phyloP scores from a whole-genome alignment of 2,888 invertebrate species.

The Tribolium freemani region DNA sequence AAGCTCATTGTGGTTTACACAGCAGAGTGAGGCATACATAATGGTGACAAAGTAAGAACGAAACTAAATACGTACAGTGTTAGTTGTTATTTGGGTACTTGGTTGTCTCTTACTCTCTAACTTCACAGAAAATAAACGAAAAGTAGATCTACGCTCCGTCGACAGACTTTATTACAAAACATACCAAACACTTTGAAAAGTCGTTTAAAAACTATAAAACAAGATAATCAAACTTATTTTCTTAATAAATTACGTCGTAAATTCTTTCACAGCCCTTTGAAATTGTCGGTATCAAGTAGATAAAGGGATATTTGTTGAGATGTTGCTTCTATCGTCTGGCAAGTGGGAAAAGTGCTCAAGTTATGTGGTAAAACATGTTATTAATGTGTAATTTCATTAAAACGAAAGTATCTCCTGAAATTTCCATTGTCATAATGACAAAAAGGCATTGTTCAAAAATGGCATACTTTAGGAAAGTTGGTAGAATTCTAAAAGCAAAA shows the following conservation, averaged over 20 bases:
- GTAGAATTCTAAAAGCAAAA: slow-evolving; percentile 34
- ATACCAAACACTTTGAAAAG: slow-evolving; percentile 38
- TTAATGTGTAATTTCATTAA: slow-evolving; percentile 35
- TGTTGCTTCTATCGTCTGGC: slow-evolving; percentile 15
- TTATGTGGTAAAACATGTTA: slow-evolving; percentile 27
- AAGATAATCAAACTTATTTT: slow-evolving; percentile 35
- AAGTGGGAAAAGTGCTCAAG: slow-evolving; percentile 20
- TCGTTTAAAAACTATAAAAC: slow-evolving; percentile 34
- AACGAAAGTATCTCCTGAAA: slow-evolving; percentile 19
- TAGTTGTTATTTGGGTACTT: slow-evolving; percentile 36
- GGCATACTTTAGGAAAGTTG: slow-evolving; percentile 27
- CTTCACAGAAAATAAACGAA: slow-evolving; percentile 31
- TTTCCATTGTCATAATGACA: slow-evolving; percentile 33
- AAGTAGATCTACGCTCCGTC: slow-evolving; percentile 31
- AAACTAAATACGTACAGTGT: slow-evolving; percentile 27
- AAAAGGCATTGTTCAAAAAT: slow-evolving; percentile 41
- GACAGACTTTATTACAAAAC: slow-evolving; percentile 39
- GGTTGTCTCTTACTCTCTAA: slow-evolving; percentile 22
- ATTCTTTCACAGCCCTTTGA: slow-evolving; percentile 21
- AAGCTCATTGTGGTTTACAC: slow-evolving; percentile 20
- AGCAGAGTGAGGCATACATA: not conserved
- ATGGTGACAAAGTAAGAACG: slow-evolving; percentile 11
- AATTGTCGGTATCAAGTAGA: slow-evolving; percentile 30
- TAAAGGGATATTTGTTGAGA: slow-evolving; percentile 34
- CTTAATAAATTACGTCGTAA: slow-evolving; percentile 31